A percentile compares a stretch with the other conserved stretches of the same genome.
These are phyloP conservation scores for Lochmaea capreae DNA, from an alignment of 2,888 invertebrate genomes.

Conservation along the genomic window DNA sequence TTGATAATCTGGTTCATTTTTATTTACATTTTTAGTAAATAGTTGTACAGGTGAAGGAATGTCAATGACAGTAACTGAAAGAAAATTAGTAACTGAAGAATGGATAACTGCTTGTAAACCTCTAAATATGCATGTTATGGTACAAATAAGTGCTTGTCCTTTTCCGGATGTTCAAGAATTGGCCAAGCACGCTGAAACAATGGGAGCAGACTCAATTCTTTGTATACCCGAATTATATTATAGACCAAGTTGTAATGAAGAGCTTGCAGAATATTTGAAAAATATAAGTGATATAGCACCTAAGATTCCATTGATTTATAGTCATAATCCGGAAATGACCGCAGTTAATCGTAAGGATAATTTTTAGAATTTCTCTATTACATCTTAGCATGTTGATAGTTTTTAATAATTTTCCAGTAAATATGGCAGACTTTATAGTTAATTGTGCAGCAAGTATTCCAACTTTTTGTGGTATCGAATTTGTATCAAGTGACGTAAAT, in stretches of 20 bases:
- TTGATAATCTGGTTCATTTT: neutral
- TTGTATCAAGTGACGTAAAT: slow-evolving; percentile 78
- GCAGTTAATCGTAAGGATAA: slow-evolving; percentile 73
- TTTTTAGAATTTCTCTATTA: neutral
- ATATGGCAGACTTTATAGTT: slow-evolving; percentile 77
- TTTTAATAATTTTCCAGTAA: slow-evolving; percentile 68
- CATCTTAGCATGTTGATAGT: too few species aligned
- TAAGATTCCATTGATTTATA: slow-evolving; percentile 82
- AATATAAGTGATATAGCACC: slow-evolving; percentile 64
- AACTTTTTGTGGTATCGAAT: slow-evolving; percentile 84
- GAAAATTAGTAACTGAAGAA: slow-evolving; percentile 74
- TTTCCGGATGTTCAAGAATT: slow-evolving; percentile 77
- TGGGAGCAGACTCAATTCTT: slow-evolving; percentile 76
- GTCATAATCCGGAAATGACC: slow-evolving; percentile 82
- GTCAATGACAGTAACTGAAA: slow-evolving; percentile 74
- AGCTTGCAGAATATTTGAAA: slow-evolving; percentile 76
- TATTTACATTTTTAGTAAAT: slow-evolving; percentile 70
- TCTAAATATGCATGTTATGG: slow-evolving; percentile 73
- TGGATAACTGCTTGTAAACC: slow-evolving; percentile 72
- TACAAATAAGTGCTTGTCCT: slow-evolving; percentile 79
- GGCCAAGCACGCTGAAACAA: slow-evolving; percentile 75
- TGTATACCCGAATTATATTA: slow-evolving; percentile 83
- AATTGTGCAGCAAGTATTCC: slow-evolving; percentile 74
- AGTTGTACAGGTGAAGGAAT: slow-evolving; percentile 84
- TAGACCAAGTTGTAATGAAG: slow-evolving; percentile 72